Base-by-base conservation (phyloP, 2,888 invertebrate species). In the Caenorhabditis wallacei region DNA sequence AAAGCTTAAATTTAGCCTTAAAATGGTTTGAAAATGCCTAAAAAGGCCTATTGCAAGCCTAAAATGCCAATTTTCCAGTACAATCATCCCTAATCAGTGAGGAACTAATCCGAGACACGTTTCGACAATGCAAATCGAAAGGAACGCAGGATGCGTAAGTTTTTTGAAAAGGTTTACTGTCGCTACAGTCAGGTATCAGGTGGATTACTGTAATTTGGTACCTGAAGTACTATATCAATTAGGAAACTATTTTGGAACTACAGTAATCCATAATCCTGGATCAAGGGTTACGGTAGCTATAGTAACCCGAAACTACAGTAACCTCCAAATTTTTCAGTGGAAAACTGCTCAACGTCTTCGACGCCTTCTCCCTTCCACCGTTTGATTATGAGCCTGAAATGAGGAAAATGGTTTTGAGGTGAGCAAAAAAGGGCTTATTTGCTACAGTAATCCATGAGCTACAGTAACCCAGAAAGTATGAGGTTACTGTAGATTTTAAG, bases 271-370 rank as follows among this genome's bases (percentile, higher is more conserved):
- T n/a, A n/a, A n/a, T n/a, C n/a, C n/a, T n/a, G n/a, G n/a, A n/a
- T n/a, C n/a, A n/a, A n/a, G 35, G 35, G 35, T 4, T 35, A 35
- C 35, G 4, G 35, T 35, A 35, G 35, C 35, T 35, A 35, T 10
- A 35, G 35, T 35, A 35, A 35, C 35, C 35, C 35, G 35, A 35
- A 35, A 35, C 10, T 35, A 7, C 35, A 35, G n/a, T n/a, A n/a
- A n/a, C n/a, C n/a, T n/a, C n/a, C n/a, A n/a, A n/a, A n/a, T 46
- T 61, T 43, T 61, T 24, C 83, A 88, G 87, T n/a, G 74, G 80
- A 18, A 70, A 76, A 18, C 64, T 87, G 20, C 79, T 88, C 69
- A 85, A 88, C 57, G 85, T 88, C 0, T 87, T 85, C 71, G 85
- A 88, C 57, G 82, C 80, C 3, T 85, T 87, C 61, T 71, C 82